These are phyloP conservation scores for Lampropteryx suffumata DNA, from an alignment of 2,888 invertebrate genomes.

Conservation along the genomic window DNA sequence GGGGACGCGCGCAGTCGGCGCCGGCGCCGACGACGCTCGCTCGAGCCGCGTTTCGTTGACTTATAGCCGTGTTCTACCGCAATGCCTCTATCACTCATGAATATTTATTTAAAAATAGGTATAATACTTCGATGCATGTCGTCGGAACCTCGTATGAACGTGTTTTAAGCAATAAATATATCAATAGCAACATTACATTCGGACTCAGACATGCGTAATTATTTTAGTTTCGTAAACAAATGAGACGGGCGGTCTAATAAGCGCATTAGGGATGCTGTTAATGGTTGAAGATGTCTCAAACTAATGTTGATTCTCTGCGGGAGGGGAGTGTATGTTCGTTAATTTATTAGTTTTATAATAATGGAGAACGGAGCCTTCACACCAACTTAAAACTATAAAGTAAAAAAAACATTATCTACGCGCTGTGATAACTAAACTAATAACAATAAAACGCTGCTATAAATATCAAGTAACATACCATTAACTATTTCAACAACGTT, in stretches of 20 bases:
- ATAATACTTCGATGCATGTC: constrained; percentile 67
- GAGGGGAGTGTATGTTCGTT: constrained; percentile 42
- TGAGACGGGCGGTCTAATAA: constrained; percentile 61
- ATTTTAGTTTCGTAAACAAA: constrained; percentile 65
- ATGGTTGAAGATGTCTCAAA: constrained; percentile 47
- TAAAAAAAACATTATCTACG: constrained; percentile 23
- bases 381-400: constrained; percentile 36
- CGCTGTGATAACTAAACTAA: constrained; percentile 22
- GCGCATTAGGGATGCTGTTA: constrained; percentile 64
- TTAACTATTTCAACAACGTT: constrained; percentile 21
- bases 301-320: constrained; percentile 54
- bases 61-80: constrained; percentile 77
- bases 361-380: constrained; percentile 42
- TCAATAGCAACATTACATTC: constrained; percentile 60
- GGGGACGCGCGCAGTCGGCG: constrained; percentile 41
- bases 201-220: constrained; percentile 62
- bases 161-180: constrained; percentile 72
- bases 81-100: constrained; percentile 80
- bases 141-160: constrained; percentile 51
- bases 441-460: constrained; percentile 28
- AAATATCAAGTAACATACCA: constrained; percentile 26
- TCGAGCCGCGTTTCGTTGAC: constrained; percentile 71
- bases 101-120: constrained; percentile 74
- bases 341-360: constrained; percentile 38
- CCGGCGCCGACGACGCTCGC: constrained; percentile 40